Evolutionary conservation across 1,140 invertebrate genomes (phyloP).

Genomic region (Neodiprion fabricii): DNA sequence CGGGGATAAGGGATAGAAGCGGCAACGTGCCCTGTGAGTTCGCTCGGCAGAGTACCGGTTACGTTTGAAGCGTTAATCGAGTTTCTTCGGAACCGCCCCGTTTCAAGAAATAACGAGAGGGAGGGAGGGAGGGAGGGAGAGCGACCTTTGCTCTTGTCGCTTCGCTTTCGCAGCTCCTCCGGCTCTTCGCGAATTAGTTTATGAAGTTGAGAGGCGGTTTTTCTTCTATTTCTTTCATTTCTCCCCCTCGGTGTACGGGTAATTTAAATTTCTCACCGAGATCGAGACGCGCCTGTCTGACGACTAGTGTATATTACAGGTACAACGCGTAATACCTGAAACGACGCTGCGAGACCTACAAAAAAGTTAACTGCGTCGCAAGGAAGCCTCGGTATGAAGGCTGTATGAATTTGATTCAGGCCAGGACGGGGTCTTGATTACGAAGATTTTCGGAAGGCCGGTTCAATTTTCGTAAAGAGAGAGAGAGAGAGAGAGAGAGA

Average conservation of each 20-base stretch:
- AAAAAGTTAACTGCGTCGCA: too few species aligned
- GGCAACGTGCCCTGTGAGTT: background rate
- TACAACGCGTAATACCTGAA: too few species aligned
- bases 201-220: background rate
- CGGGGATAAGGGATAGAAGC: background rate
- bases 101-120: background rate
- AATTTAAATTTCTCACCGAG: background rate
- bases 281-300: too few species aligned
- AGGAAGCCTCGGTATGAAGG: too few species aligned
- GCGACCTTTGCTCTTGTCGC: slow-evolving; percentile 1
- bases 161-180: background rate
- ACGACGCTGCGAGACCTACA: too few species aligned
- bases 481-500: too few species aligned
- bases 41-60: background rate
- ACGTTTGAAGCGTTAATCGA: background rate
- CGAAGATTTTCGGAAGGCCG: too few species aligned
- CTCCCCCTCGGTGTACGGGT: background rate
- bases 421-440: too few species aligned
- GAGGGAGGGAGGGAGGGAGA: background rate
- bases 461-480: too few species aligned
- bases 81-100: background rate
- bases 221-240: background rate
- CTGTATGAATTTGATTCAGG: too few species aligned
- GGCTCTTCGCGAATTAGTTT: slow-evolving; percentile 5
- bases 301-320: too few species aligned